Percentiles rank a stretch among this genome's conserved stretches.
Evolutionary conservation across 2,113 vertebrate species (phyloP).

Genomic region (Rhinolophus ferrumequinum): DNA sequence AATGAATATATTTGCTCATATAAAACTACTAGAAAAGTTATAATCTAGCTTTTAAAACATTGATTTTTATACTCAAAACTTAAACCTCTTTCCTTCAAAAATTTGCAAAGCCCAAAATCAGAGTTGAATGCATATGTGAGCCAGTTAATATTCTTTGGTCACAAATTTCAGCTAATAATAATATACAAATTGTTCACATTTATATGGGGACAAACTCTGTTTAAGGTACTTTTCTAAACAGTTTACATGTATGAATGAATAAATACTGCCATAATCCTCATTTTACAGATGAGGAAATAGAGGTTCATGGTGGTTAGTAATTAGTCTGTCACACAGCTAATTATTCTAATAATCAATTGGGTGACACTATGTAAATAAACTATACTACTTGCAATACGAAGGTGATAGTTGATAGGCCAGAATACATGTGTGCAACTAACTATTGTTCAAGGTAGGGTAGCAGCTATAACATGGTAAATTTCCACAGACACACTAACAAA

Average conservation of each 20-base stretch:
- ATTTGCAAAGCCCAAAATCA: not conserved
- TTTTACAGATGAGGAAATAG: not conserved
- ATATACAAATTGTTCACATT: not conserved
- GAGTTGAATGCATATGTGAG: not conserved
- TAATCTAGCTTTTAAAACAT: not conserved
- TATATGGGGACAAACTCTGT: not conserved
- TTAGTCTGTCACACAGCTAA: not conserved
- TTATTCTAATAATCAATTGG: not conserved
- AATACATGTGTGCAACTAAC: not conserved
- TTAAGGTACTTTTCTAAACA: not conserved
- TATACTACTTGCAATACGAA: not conserved
- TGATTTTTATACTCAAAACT: not conserved
- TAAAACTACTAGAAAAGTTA: constrained; percentile 15
- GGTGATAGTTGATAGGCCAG: not conserved
- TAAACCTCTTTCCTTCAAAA: constrained; percentile 10
- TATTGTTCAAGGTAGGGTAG: not conserved
- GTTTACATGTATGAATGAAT: not conserved
- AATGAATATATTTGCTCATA: not conserved
- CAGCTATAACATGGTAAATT: not conserved
- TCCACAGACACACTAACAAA: not conserved
- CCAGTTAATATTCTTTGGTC: not conserved
- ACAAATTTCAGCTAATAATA: not conserved
- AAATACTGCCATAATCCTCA: not conserved
- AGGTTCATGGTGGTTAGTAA: not conserved
- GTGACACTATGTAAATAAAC: not conserved